Evolutionary conservation across 1,140 invertebrate genomes (phyloP).

Genomic region (Archegozetes longisetosus): DNA sequence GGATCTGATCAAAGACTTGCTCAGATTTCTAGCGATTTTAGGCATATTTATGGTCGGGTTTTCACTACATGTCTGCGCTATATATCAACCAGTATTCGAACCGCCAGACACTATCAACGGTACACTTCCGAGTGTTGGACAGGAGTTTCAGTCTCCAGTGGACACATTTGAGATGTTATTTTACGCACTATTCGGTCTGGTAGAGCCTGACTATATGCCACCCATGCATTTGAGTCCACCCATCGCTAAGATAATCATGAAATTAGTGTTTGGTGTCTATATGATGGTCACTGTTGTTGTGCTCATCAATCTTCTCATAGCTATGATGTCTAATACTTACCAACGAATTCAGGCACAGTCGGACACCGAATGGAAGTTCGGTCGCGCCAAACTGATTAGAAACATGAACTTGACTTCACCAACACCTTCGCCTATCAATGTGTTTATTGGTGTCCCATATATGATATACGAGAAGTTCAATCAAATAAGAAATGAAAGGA

Average conservation of each 20-base stretch:
- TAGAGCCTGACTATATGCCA: slow-evolving; percentile 54
- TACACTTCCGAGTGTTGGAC: slow-evolving; percentile 18
- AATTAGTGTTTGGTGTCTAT: slow-evolving; percentile 76
- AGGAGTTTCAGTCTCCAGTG: slow-evolving; percentile 62
- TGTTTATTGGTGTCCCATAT: slow-evolving; percentile 50
- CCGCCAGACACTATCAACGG: slow-evolving; percentile 19
- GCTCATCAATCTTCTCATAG: slow-evolving; percentile 94
- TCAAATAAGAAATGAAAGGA: neutral
- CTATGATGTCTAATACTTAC: slow-evolving; percentile 99
- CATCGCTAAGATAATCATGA: slow-evolving; percentile 36
- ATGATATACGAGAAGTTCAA: slow-evolving; percentile 1
- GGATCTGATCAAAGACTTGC: slow-evolving; percentile 48
- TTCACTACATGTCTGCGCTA: slow-evolving; percentile 67
- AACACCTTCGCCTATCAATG: slow-evolving; percentile 88
- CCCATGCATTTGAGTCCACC: slow-evolving; percentile 34
- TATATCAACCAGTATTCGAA: slow-evolving; percentile 26
- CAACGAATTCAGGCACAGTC: slow-evolving; percentile 95
- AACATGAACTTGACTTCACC: slow-evolving; percentile 97
- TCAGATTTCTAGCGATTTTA: slow-evolving; percentile 86
- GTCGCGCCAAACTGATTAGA: slow-evolving; percentile 89
- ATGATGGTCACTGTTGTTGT: slow-evolving; percentile 95
- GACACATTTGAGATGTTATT: slow-evolving; percentile 90
- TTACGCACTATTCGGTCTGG: slow-evolving; percentile 93
- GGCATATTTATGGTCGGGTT: slow-evolving; percentile 97
- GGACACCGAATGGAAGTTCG: slow-evolving; percentile 99